Base-by-base conservation (phyloP, 1,140 invertebrate genomes). In the Hyles vespertilio region DNA sequence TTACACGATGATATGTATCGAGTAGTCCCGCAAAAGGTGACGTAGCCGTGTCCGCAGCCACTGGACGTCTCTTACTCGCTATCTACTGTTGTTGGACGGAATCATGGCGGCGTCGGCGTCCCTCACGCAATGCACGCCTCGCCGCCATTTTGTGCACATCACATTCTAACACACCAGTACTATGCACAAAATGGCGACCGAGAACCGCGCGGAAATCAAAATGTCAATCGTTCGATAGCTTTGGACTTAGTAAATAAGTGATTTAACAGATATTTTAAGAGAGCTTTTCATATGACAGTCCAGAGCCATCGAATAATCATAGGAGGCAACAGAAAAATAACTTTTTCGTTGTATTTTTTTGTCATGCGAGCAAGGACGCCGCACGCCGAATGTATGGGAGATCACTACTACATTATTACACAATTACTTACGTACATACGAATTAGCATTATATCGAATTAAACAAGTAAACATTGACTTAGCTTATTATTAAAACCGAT, bases 1-100 rank as follows among this genome's bases (percentile, higher is more conserved):
- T 89, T 86, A 89, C 79, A 84, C 77, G 84, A 81, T 89, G 86
- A 89, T 89, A 89, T 89, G 86, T 89, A 86, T 89, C 84, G 86
- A 87, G 86, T 89, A 89, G 86, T 89, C 86, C 84, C 86, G 83
- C 77, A 82, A 81, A 82, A 87, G 75, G 81, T 86, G 81, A 85
- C 86, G 84, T 83, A 88, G 84, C 81, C 81, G 82, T 86, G 85
- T 89, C 82, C 81, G 77, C 79, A 87, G 85, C 84, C 84, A 87
- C 80, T 87, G 84, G 86, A 87, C 86, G 84, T 87, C 81, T 86
- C 82, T 89, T 85, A 89, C 83, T 75, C 80, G 79, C 83, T 87
- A 87, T 78, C 84, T 87, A 87, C 78, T 79, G 80, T 79, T 76
- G 71, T 86, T 89, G 86, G 86, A 89, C 86, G 84, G 86, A 89